Conservation (phyloP, 2,113 vertebrate species). For the Amblyornis subalaris region DNA sequence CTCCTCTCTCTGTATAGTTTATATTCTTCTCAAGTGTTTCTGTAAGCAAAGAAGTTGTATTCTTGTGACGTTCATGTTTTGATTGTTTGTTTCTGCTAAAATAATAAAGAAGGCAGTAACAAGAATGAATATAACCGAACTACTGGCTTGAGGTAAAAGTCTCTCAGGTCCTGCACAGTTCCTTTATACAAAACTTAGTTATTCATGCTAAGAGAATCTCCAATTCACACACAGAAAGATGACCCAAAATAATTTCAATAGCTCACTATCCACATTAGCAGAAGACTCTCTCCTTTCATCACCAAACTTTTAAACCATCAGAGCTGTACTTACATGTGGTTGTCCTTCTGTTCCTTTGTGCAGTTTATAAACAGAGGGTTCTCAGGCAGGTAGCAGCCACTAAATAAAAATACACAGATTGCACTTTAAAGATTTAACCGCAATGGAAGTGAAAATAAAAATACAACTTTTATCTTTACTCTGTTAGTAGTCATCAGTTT, state of each 20-base stretch:
- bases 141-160: neutral
- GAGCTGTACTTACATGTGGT: constrained; percentile 45
- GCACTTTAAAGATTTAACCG: neutral
- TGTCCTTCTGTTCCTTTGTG: neutral
- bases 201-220: neutral
- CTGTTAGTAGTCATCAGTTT: neutral
- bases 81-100: constrained; percentile 24
- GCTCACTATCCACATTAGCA: neutral
- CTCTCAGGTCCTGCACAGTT: neutral
- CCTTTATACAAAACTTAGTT: neutral
- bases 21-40: constrained; percentile 39
- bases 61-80: constrained; percentile 29
- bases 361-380: constrained; percentile 78
- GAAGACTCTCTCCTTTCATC: neutral
- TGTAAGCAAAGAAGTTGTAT: constrained; percentile 6
- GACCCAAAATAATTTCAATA: neutral
- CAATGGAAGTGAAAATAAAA: neutral
- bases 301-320: neutral
- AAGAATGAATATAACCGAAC: neutral
- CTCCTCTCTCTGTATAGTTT: constrained; percentile 68
- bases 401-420: constrained; percentile 29
- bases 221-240: neutral
- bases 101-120: neutral
- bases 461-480: neutral
- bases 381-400: constrained; percentile 72